Conservation (phyloP, 2,113 vertebrate species). For the Catharus bicknelli region DNA sequence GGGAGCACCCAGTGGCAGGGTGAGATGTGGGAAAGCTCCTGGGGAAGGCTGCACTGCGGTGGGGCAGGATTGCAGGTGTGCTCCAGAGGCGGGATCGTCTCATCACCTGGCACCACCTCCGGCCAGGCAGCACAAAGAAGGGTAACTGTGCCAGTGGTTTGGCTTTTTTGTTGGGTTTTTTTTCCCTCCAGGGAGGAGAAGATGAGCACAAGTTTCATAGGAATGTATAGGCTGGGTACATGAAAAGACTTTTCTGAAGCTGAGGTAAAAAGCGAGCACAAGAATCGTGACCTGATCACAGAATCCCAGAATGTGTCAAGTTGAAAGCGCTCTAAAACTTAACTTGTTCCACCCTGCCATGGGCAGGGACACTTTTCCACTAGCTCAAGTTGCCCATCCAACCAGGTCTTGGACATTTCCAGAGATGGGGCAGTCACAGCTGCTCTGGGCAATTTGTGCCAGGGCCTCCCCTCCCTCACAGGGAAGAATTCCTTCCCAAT, state of each 20-base stretch:
- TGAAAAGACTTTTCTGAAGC: neutral
- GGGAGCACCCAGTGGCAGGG: neutral
- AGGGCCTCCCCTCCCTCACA: fast-evolving
- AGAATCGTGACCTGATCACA: neutral
- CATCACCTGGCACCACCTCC: neutral
- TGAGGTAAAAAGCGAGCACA: neutral
- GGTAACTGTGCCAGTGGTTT: neutral
- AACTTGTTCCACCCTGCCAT: neutral
- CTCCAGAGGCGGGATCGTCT: neutral
- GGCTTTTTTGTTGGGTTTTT: neutral
- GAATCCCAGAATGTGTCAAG: neutral
- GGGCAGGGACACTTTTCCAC: neutral
- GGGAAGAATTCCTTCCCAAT: neutral
- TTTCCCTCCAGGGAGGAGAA: neutral
- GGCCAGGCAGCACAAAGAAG: neutral
- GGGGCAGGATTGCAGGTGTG: neutral
- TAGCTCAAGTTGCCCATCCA: fast-evolving
- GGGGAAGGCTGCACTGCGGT: neutral
- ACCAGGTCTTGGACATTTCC: fast-evolving
- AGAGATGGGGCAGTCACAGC: neutral
- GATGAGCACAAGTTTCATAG: neutral
- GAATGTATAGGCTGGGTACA: neutral
- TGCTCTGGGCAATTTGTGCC: neutral
- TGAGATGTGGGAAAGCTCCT: neutral
- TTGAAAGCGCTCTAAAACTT: neutral